Percentiles rank a stretch among this genome's conserved stretches.
phyloP scores from a whole-genome alignment of 2,113 vertebrate genomes.

The Himantopus leucocephalus region DNA sequence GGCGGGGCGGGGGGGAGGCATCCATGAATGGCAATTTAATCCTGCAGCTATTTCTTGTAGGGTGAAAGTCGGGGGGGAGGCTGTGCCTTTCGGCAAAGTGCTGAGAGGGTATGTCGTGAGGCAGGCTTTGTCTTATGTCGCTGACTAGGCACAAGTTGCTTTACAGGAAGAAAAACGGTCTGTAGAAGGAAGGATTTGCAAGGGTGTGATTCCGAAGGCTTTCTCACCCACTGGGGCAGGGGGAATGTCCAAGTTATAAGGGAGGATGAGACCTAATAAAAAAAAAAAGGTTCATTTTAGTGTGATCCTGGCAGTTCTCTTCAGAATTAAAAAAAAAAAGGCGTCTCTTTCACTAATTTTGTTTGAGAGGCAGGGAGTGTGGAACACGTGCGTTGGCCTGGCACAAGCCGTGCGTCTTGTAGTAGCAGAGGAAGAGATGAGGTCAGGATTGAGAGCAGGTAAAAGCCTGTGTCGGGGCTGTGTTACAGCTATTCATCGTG shows the following conservation, averaged over 20 bases:
- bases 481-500: rapidly evolving
- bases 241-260: neutral
- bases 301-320: neutral
- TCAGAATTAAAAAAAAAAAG: neutral
- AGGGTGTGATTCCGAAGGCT: neutral
- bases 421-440: neutral
- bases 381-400: neutral
- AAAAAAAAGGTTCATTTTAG: neutral
- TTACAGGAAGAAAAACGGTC: neutral
- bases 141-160: rapidly evolving
- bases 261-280: neutral
- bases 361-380: neutral
- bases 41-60: neutral
- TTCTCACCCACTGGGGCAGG: neutral
- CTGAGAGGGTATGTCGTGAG: neutral
- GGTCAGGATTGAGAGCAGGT: neutral
- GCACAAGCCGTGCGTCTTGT: neutral
- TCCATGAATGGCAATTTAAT: rapidly evolving
- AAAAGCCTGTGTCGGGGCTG: neutral
- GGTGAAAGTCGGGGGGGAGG: neutral
- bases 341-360: neutral
- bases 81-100: rapidly evolving
- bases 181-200: neutral
- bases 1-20: too few species aligned
- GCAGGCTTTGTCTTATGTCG: rapidly evolving